Evolutionary conservation across 2,888 invertebrate species (phyloP).

Genomic region (Ypsolopha sequella): DNA sequence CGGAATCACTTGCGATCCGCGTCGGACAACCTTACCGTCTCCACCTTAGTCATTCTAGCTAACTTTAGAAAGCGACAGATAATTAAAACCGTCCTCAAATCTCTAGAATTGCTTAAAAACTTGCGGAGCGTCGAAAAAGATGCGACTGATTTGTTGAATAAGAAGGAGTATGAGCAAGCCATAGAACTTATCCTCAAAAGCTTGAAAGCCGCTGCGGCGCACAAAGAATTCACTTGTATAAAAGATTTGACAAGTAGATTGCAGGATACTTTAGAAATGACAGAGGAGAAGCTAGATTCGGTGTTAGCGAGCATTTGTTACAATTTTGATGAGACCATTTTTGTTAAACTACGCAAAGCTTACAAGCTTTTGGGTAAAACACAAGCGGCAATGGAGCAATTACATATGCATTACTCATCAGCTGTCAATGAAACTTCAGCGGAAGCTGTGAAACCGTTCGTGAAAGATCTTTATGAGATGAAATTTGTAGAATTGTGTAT

Average conservation of each 20-base stretch:
- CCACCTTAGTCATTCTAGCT: constrained; percentile 90
- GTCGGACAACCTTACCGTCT: constrained; percentile 84
- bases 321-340: constrained; percentile 83
- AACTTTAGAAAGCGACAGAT: constrained; percentile 92
- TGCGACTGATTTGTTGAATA: constrained; percentile 83
- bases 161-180: constrained; percentile 90
- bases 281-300: constrained; percentile 91
- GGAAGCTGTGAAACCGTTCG: constrained; percentile 69
- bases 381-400: constrained; percentile 92
- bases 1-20: constrained; percentile 81
- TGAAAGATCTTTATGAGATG: constrained; percentile 27
- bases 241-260: constrained; percentile 87
- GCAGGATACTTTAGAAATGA: constrained; percentile 91
- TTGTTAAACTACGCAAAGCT: constrained; percentile 87
- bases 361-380: constrained; percentile 92
- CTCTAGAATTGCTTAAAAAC: constrained; percentile 66
- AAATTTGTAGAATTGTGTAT: constrained; percentile 87
- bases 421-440: constrained; percentile 88
- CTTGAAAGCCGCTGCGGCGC: constrained; percentile 85
- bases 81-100: constrained; percentile 82
- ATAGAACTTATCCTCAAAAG: constrained; percentile 92
- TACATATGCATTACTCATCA: constrained; percentile 95
- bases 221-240: constrained; percentile 92
- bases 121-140: constrained; percentile 86
- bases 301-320: constrained; percentile 83